Conservation (phyloP, 2,888 invertebrate genomes). For the Nysson spinosus region DNA sequence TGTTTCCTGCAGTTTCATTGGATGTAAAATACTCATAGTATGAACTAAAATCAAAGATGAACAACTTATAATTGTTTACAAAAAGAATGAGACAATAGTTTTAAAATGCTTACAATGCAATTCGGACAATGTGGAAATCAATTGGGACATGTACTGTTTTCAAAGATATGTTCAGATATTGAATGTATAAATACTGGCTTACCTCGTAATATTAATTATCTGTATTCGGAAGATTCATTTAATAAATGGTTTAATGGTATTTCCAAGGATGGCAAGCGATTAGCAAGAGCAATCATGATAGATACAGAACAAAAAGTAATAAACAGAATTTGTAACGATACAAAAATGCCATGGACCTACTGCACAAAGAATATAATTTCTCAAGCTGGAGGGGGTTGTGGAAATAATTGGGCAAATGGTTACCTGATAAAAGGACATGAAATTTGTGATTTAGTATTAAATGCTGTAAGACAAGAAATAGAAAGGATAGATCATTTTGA, state of each 20-base stretch:
- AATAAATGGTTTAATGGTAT: constrained; percentile 78
- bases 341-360: constrained; percentile 70
- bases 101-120: constrained; percentile 76
- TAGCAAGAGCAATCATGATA: constrained; percentile 78
- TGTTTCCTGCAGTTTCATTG: no score
- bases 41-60: background rate
- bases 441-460: constrained; percentile 72
- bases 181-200: constrained; percentile 62
- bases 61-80: background rate
- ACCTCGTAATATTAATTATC: constrained; percentile 63
- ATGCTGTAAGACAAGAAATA: constrained; percentile 74
- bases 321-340: constrained; percentile 66
- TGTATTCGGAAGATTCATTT: constrained; percentile 71
- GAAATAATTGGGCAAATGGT: constrained; percentile 80
- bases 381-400: constrained; percentile 76
- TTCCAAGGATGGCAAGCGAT: constrained; percentile 67
- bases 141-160: constrained; percentile 77
- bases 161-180: constrained; percentile 76
- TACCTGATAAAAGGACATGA: constrained; percentile 76
- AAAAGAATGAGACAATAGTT: background rate
- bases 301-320: constrained; percentile 79
- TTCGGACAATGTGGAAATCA: constrained; percentile 81
- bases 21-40: no score
- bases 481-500: constrained; percentile 77
- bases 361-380: constrained; percentile 75